Evolutionary conservation across 2,888 invertebrate genomes (phyloP).

Genomic region (Drymonia ruficornis): DNA sequence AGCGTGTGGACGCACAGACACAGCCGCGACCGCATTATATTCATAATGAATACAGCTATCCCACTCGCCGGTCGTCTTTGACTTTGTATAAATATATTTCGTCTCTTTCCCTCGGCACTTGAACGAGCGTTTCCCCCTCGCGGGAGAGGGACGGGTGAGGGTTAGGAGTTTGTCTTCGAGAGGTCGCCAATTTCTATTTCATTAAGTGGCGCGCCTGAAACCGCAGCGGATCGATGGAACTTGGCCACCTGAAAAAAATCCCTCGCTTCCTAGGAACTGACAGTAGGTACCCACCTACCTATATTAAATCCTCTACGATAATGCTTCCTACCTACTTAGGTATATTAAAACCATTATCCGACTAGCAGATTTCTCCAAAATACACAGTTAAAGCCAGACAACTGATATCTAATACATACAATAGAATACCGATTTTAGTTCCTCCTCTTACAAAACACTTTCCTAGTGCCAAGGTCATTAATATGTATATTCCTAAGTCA

Average conservation of each 20-base stretch:
- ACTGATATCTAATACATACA: too few species aligned
- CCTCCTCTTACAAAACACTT: too few species aligned
- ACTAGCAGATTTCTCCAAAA: too few species aligned
- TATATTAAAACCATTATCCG: too few species aligned
- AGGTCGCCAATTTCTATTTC: conserved; percentile 84
- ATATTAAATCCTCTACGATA: too few species aligned
- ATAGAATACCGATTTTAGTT: too few species aligned
- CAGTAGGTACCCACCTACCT: not conserved
- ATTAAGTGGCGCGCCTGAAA: conserved; percentile 79
- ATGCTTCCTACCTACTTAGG: too few species aligned
- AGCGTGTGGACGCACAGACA: conserved; percentile 76
- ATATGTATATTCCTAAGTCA: too few species aligned
- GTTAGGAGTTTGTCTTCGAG: conserved; percentile 81
- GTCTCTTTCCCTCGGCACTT: conserved; percentile 73
- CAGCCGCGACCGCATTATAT: conserved; percentile 81
- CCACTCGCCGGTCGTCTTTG: conserved; percentile 82
- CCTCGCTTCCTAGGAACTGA: conserved; percentile 16
- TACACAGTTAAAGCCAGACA: too few species aligned
- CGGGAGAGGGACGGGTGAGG: conserved; percentile 73
- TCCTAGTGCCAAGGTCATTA: too few species aligned
- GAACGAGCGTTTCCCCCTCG: conserved; percentile 63
- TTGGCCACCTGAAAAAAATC: conserved; percentile 63
- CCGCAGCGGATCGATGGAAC: conserved; percentile 77
- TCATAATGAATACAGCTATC: conserved; percentile 85
- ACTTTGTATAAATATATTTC: conserved; percentile 84